phyloP scores from a whole-genome alignment of 2,797 vertebrate genomes.

The Anabacerthia variegaticeps region DNA sequence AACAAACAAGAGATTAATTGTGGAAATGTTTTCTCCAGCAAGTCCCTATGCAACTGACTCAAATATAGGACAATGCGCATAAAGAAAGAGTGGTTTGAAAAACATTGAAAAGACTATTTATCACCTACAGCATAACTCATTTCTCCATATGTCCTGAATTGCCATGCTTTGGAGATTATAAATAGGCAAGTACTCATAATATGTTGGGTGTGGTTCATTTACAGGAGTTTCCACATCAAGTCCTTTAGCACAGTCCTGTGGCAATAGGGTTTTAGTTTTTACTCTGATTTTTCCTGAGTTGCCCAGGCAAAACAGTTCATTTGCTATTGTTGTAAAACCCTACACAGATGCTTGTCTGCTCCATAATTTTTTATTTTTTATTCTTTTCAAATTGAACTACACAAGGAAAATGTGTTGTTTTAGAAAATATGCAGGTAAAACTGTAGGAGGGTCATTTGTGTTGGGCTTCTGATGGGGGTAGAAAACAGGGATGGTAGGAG shows the following conservation, averaged over 20 bases:
- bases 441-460: background rate
- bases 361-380: background rate
- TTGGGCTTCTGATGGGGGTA: too few species aligned
- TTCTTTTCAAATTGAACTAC: background rate
- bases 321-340: background rate
- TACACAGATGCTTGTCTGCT: background rate
- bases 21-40: slow-evolving; percentile 62
- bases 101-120: slow-evolving; percentile 12
- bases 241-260: background rate
- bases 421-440: background rate
- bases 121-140: background rate
- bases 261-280: background rate
- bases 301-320: background rate
- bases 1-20: slow-evolving; percentile 72
- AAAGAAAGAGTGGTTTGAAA: slow-evolving; percentile 15
- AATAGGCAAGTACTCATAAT: slow-evolving; percentile 12
- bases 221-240: background rate
- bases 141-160: slow-evolving; percentile 27
- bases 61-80: background rate
- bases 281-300: slow-evolving; percentile 1
- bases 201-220: slow-evolving; percentile 8
- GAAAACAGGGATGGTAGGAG: background rate
- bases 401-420: background rate
- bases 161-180: slow-evolving; percentile 19
- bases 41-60: slow-evolving; percentile 1